Percentiles rank a stretch among this genome's conserved stretches.
phyloP scores from a whole-genome alignment of 2,113 vertebrate genomes.

The Spilogale gracilis region DNA sequence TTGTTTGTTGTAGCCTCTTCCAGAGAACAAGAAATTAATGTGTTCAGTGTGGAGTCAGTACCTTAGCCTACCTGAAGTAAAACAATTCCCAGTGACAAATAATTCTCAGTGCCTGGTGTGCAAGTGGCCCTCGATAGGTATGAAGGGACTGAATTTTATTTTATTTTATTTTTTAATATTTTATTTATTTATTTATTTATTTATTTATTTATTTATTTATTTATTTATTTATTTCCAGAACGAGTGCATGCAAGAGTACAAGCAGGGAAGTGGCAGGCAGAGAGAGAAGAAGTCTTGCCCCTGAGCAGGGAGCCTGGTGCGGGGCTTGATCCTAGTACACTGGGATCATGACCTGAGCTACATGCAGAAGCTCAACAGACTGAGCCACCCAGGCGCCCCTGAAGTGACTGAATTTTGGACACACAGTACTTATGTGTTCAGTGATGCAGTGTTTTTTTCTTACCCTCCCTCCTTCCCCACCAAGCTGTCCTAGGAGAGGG shows the following conservation, averaged over 20 bases:
- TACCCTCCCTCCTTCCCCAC: background rate
- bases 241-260: too few relatives aligned
- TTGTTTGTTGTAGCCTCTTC: background rate
- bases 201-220: too few relatives aligned
- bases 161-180: too few relatives aligned
- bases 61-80: background rate
- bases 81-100: conserved; percentile 14
- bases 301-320: too few relatives aligned
- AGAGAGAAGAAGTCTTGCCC: too few relatives aligned
- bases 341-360: too few relatives aligned
- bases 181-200: too few relatives aligned
- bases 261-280: too few relatives aligned
- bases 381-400: too few relatives aligned
- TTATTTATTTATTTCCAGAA: too few relatives aligned
- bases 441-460: background rate
- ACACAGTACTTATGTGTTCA: background rate
- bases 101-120: background rate
- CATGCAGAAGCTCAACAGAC: too few relatives aligned
- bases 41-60: conserved; percentile 29
- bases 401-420: background rate
- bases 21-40: conserved; percentile 21
- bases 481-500: background rate
- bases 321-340: too few relatives aligned
- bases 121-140: background rate
- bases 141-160: background rate